Base-by-base conservation (phyloP, 1,140 invertebrate species). In the Apocrypta bakeri region DNA sequence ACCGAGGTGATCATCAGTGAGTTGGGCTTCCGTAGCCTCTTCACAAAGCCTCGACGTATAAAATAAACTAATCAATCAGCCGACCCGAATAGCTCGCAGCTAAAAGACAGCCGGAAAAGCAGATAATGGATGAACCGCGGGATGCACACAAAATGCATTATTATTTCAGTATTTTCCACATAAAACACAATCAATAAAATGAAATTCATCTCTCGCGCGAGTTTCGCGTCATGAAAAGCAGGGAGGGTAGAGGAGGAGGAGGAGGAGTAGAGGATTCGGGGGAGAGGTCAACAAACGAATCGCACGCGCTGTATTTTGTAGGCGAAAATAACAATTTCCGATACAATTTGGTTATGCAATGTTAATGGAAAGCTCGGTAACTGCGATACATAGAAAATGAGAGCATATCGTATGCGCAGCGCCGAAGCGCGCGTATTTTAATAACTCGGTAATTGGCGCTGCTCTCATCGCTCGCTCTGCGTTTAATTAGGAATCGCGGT, bases 251-350 rank as follows among this genome's bases (percentile, higher is more conserved):
- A n/a, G n/a, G n/a, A n/a, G n/a, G n/a, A n/a, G n/a, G n/a, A n/a
- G n/a, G n/a, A n/a, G n/a, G n/a, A n/a, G n/a, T n/a, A n/a, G n/a
- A n/a, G n/a, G n/a, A n/a, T n/a, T n/a, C 2, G n/a, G 14, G 14
- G 33, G 33, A 37, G 33, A 11, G n/a, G n/a, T n/a, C n/a, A n/a
- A 56, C 37, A 76, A 85, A 81, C 81, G 56, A 76, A 85, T 85
- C n/a, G 72, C 27, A 11, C 42, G 24, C 78, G 75, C 69, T 48
- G 63, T 69, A 48, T 48, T 17, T 48, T 14, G 42, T 48, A 7
- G 81, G 63, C 78, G 82, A 85, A 85, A 87, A 86, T 86, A 85
- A 86, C 86, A 83, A 84, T 76, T 84, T 82, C 81, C 85, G 78
- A 75, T 79, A 76, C 79, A 79, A 81, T 86, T 84, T 81, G 79